Percentiles rank a stretch among this genome's conserved stretches.
phyloP scores from a whole-genome alignment of 2,113 vertebrate genomes.

The Hippocampus mohnikei region DNA sequence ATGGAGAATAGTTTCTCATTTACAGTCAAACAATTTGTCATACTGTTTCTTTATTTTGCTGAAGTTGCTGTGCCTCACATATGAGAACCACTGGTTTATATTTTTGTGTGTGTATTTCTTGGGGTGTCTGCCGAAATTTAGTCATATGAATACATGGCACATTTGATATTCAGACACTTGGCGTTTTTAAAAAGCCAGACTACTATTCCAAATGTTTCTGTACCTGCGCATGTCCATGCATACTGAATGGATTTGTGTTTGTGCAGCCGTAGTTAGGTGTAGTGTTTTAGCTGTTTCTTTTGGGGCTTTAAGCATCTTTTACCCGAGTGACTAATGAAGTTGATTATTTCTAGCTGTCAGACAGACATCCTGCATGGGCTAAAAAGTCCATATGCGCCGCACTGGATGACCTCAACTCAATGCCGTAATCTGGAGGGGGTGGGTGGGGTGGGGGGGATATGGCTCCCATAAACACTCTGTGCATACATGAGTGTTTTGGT shows the following conservation, averaged over 20 bases:
- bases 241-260: neutral
- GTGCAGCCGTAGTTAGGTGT: conserved; percentile 11
- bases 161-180: neutral
- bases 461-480: conserved; percentile 44
- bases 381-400: conserved; percentile 31
- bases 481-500: conserved; percentile 29
- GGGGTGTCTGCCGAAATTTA: neutral
- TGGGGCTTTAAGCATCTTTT: conserved; percentile 11
- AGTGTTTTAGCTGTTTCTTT: conserved; percentile 10
- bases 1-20: too few species aligned
- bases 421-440: conserved; percentile 27
- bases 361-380: conserved; percentile 47
- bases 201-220: neutral
- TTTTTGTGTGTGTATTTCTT: neutral
- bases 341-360: conserved; percentile 55
- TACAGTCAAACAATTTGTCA: too few species aligned
- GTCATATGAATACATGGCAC: neutral
- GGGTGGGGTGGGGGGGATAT: conserved; percentile 18
- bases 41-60: neutral
- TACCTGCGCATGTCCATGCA: neutral
- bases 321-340: conserved; percentile 32
- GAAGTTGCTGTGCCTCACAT: neutral
- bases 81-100: neutral
- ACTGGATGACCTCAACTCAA: conserved; percentile 57
- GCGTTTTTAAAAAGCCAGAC: neutral